phyloP scores from a whole-genome alignment of 2,888 invertebrate species.

The Amphimallon solstitiale region DNA sequence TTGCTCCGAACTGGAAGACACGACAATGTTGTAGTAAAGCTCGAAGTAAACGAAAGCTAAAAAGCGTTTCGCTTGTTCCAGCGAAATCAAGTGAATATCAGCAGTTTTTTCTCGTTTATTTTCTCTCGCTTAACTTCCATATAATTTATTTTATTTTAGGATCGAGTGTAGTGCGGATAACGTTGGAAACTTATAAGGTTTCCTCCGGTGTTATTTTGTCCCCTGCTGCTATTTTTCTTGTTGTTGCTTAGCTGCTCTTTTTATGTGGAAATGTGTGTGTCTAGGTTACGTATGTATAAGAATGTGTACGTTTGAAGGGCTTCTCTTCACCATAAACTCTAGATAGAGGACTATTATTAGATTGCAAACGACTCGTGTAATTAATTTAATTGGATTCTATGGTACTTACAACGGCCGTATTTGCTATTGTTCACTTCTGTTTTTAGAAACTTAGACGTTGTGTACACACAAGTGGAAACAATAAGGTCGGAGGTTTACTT shows the following conservation, averaged over 20 bases:
- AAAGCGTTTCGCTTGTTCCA: not conserved
- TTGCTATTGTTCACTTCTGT: slow-evolving; percentile 11
- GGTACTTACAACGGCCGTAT: slow-evolving; percentile 6
- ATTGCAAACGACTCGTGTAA: slow-evolving; percentile 15
- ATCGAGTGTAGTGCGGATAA: not conserved
- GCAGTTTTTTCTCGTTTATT: slow-evolving; percentile 1
- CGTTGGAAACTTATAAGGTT: slow-evolving; percentile 1
- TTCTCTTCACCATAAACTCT: slow-evolving; percentile 13
- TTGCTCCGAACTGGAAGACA: too few relatives aligned
- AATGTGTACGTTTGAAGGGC: slow-evolving; percentile 9
- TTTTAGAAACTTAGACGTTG: slow-evolving; percentile 11
- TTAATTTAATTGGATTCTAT: slow-evolving; percentile 30
- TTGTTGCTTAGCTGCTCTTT: not conserved
- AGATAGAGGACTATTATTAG: slow-evolving; percentile 19
- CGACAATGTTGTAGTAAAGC: too few relatives aligned
- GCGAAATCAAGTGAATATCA: not conserved
- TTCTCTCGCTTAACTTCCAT: not conserved
- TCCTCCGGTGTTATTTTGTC: not conserved
- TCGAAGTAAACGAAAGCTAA: too few relatives aligned
- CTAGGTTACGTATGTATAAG: not conserved
- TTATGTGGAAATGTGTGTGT: not conserved
- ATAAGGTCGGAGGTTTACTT: too few relatives aligned
- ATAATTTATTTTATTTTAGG: slow-evolving; percentile 11
- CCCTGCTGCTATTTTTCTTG: not conserved
- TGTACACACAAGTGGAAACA: not conserved